Evolutionary conservation across 92 coral and sea anemone species (phyloP).

Genomic region (Siderastrea radians): DNA sequence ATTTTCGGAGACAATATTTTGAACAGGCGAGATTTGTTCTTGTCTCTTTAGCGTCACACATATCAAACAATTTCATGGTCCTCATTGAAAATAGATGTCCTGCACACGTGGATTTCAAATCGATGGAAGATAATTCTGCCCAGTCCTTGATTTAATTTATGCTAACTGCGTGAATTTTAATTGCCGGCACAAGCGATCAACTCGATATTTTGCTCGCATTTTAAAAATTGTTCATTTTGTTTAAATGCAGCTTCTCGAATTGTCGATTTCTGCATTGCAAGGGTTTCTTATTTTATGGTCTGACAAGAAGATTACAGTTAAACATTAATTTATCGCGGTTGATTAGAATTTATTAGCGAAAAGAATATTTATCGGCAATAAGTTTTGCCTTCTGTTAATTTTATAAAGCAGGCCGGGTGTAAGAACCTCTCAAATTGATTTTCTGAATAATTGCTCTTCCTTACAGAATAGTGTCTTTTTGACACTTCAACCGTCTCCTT

Average conservation of each 20-base stretch:
- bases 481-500: neutral
- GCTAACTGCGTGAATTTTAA: neutral
- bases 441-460: neutral
- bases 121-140: neutral
- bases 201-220: no score
- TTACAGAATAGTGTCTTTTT: neutral
- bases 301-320: no score
- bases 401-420: neutral
- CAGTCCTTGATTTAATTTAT: slow-evolving; percentile 14
- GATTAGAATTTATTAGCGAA: neutral
- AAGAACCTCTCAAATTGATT: neutral
- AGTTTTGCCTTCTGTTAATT: neutral
- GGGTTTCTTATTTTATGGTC: neutral
- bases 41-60: neutral
- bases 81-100: neutral
- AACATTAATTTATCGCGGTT: neutral
- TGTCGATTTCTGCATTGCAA: neutral
- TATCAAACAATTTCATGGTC: neutral
- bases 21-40: neutral
- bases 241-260: neutral
- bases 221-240: neutral
- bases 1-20: neutral
- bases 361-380: neutral
- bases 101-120: neutral
- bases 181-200: neutral